phyloP scores from a whole-genome alignment of 2,888 invertebrate species.

The Teinopalpus imperialis region DNA sequence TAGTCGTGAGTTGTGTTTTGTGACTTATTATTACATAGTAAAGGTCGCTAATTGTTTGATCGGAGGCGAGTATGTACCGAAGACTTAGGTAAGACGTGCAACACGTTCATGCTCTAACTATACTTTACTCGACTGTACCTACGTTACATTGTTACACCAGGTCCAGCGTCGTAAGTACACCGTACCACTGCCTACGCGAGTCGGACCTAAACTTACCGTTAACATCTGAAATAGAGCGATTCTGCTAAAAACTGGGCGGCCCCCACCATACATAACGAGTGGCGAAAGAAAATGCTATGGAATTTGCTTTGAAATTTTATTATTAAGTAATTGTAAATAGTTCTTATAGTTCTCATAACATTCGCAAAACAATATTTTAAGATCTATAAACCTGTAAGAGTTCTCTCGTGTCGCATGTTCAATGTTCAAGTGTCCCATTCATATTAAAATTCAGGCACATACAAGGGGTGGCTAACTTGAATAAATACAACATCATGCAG shows the following conservation, averaged over 20 bases:
- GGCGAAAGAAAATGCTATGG: constrained; percentile 72
- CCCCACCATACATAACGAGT: constrained; percentile 65
- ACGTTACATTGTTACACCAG: constrained; percentile 29
- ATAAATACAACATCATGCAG: constrained; percentile 27
- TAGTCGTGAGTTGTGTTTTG: constrained; percentile 28
- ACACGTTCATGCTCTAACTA: constrained; percentile 40
- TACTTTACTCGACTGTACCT: constrained; percentile 35
- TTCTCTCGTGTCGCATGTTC: constrained; percentile 14
- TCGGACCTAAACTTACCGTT: constrained; percentile 79
- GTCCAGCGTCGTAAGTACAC: constrained; percentile 52
- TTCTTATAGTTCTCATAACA: constrained; percentile 52
- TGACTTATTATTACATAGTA: constrained; percentile 27
- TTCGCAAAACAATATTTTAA: constrained; percentile 58
- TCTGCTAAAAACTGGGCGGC: constrained; percentile 67
- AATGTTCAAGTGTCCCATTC: constrained; percentile 54
- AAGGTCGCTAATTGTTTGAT: constrained; percentile 29
- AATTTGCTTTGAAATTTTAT: constrained; percentile 76
- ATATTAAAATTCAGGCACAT: constrained; percentile 65
- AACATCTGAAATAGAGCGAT: constrained; percentile 80
- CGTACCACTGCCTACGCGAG: constrained; percentile 53
- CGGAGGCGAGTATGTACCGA: constrained; percentile 39
- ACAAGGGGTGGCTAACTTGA: constrained; percentile 27
- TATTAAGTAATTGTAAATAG: constrained; percentile 66
- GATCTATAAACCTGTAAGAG: constrained; percentile 41
- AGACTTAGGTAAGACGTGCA: constrained; percentile 40